These are phyloP conservation scores for Falco peregrinus DNA, from an alignment of 2,797 vertebrate species.

Conservation along the genomic window DNA sequence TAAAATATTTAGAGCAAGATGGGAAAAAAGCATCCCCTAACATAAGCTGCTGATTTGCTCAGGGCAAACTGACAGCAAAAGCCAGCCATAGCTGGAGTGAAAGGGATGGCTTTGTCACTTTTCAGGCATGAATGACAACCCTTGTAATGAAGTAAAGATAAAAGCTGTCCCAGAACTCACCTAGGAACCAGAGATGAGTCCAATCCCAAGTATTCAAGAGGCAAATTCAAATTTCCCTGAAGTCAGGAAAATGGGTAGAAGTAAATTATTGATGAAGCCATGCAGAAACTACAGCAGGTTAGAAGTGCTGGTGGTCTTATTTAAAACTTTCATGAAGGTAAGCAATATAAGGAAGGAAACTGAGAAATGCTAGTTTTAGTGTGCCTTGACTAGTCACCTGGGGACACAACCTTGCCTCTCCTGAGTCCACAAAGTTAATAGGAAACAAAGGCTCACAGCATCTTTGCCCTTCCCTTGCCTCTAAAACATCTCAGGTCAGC, in stretches of 20 bases:
- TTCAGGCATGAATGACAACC: constrained; percentile 20
- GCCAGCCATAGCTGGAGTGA: neutral
- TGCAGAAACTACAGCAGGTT: neutral
- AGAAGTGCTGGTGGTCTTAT: neutral
- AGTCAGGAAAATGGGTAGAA: neutral
- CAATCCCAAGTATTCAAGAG: neutral
- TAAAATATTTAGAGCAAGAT: neutral
- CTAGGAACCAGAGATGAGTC: neutral
- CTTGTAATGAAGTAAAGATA: constrained; percentile 1
- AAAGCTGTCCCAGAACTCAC: neutral
- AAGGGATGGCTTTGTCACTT: neutral
- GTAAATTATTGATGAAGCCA: neutral
- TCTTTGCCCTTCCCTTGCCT: neutral
- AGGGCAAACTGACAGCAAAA: constrained; percentile 15
- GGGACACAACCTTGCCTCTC: neutral
- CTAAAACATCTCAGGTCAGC: constrained; percentile 1
- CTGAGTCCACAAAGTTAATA: constrained; percentile 7
- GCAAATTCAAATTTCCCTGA: neutral
- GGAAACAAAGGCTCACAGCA: constrained; percentile 2
- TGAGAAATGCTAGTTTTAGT: neutral
- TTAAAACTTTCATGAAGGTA: neutral
- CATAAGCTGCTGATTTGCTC: neutral
- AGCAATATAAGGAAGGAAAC: neutral
- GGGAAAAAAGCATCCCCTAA: neutral
- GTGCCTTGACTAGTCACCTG: neutral